phyloP scores from a whole-genome alignment of 2,797 vertebrate species.

The Neosilurus hyrtlii region DNA sequence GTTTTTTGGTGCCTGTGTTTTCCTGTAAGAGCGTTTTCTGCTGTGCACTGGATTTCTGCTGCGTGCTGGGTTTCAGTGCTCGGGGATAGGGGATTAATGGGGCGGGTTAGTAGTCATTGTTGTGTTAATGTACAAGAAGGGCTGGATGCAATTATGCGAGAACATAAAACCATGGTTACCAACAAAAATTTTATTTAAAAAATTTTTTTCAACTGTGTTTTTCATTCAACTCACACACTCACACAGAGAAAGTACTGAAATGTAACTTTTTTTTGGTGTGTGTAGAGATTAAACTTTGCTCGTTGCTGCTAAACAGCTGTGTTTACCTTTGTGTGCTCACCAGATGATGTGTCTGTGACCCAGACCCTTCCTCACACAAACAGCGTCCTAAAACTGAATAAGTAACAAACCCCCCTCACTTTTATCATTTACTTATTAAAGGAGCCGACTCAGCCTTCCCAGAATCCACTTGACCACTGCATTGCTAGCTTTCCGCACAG shows the following conservation, averaged over 20 bases:
- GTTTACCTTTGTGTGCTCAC: constrained; percentile 52
- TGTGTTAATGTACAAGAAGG: constrained; percentile 51
- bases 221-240: neutral
- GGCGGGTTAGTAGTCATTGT: constrained; percentile 49
- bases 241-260: constrained; percentile 2
- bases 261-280: constrained; percentile 12
- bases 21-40: constrained; percentile 9
- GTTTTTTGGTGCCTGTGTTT: constrained; percentile 4
- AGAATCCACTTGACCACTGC: no score
- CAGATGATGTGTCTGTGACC: constrained; percentile 43
- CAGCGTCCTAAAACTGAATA: no score
- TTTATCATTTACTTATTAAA: neutral
- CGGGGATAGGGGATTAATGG: constrained; percentile 48
- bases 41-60: constrained; percentile 22
- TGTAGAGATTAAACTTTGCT: constrained; percentile 26
- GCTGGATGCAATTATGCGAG: constrained; percentile 39
- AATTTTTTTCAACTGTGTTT: neutral
- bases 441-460: no score
- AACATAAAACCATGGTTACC: constrained; percentile 36
- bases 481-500: no score
- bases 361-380: constrained; percentile 16
- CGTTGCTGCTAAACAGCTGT: constrained; percentile 53
- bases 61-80: constrained; percentile 24
- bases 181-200: neutral
- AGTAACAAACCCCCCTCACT: neutral